phyloP scores from a whole-genome alignment of 2,113 vertebrate species.

The Stegastes partitus region DNA sequence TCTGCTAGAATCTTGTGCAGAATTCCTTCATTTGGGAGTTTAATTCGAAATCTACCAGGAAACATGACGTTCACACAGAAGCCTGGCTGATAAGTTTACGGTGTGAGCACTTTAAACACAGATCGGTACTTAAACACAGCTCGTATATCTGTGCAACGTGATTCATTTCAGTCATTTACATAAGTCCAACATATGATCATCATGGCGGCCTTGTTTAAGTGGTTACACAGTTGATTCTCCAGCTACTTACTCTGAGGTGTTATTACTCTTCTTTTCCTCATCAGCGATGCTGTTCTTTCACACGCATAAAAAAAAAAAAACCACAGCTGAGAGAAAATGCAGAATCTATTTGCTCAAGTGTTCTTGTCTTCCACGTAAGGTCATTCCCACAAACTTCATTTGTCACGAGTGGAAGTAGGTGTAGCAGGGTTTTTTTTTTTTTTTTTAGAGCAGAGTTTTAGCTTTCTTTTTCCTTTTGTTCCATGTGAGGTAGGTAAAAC shows the following conservation, averaged over 20 bases:
- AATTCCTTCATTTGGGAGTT: neutral
- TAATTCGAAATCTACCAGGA: neutral
- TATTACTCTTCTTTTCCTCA: slow-evolving; percentile 9
- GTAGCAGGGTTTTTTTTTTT: neutral
- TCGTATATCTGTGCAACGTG: slow-evolving; percentile 6
- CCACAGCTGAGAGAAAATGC: slow-evolving; percentile 15
- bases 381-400: slow-evolving; percentile 30
- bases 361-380: slow-evolving; percentile 30
- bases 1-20: neutral
- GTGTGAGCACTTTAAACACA: neutral
- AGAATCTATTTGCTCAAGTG: slow-evolving; percentile 19
- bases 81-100: neutral
- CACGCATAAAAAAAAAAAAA: slow-evolving; percentile 5
- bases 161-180: slow-evolving; percentile 18
- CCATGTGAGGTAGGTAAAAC: neutral
- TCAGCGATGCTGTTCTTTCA: slow-evolving; percentile 28
- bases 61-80: neutral
- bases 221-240: slow-evolving; percentile 2
- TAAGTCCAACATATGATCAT: slow-evolving; percentile 11
- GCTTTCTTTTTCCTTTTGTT: neutral
- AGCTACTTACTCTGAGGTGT: neutral
- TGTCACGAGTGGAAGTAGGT: neutral
- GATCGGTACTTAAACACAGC: neutral
- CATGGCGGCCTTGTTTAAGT: neutral
- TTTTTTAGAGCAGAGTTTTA: neutral